Evolutionary conservation across 2,797 vertebrate genomes (phyloP).

Genomic region (Cercopithecus hamlyni): DNA sequence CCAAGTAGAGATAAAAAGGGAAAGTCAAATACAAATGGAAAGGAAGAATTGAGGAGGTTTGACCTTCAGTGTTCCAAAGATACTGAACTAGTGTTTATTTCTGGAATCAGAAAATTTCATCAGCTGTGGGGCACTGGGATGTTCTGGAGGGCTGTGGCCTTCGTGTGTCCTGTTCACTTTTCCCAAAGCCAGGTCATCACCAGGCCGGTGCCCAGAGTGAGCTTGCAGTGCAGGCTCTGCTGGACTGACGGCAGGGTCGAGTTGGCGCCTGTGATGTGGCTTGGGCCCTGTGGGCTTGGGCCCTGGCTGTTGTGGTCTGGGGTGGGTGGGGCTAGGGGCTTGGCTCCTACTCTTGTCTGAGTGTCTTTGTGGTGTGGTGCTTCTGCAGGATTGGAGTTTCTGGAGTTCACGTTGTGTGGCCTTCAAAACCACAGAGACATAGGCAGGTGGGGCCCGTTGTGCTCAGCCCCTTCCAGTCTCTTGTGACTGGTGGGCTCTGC

Average conservation of each 20-base stretch:
- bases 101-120: not conserved
- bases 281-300: not conserved
- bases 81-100: not conserved
- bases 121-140: not conserved
- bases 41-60: not conserved
- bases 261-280: fast-evolving
- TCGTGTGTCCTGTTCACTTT: not conserved
- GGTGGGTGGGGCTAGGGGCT: not conserved
- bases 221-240: not conserved
- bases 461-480: not conserved
- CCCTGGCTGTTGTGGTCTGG: not conserved
- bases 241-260: fast-evolving
- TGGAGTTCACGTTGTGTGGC: fast-evolving
- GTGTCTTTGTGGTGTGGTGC: too few relatives aligned
- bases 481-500: fast-evolving
- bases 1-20: not conserved
- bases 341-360: not conserved
- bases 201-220: not conserved
- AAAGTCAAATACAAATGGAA: not conserved
- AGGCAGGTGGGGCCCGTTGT: not conserved
- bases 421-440: too few relatives aligned
- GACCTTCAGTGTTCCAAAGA: not conserved
- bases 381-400: not conserved
- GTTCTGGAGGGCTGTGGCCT: not conserved
- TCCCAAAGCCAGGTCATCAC: fast-evolving